A percentile compares a stretch with the other conserved stretches of the same genome.
These are phyloP conservation scores for Drosophila seguyi DNA, from an alignment of 1,140 invertebrate species.

Conservation along the genomic window DNA sequence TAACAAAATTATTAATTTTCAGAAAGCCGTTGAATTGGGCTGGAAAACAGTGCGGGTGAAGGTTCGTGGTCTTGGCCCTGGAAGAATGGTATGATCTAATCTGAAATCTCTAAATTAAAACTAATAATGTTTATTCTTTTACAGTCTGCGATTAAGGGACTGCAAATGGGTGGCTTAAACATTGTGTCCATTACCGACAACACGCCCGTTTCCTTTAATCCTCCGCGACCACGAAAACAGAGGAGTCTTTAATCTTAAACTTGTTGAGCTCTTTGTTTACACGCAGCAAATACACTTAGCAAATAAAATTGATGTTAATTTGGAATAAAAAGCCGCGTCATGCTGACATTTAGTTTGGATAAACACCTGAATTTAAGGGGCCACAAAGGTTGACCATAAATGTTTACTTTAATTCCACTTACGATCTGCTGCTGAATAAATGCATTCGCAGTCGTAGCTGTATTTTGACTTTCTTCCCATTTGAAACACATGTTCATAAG, in stretches of 20 bases:
- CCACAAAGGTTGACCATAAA: neutral
- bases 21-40: constrained; percentile 91
- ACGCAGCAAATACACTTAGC: constrained; percentile 10
- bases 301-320: constrained; percentile 18
- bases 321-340: constrained; percentile 7
- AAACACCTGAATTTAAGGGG: neutral
- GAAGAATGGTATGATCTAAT: constrained; percentile 90
- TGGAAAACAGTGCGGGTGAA: constrained; percentile 90
- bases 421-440: neutral
- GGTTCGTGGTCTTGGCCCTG: constrained; percentile 93
- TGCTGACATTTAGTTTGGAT: neutral
- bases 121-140: constrained; percentile 48
- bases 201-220: constrained; percentile 92
- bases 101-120: neutral
- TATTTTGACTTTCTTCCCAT: too few relatives aligned
- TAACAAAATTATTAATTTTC: constrained; percentile 10
- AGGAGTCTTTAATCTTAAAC: constrained; percentile 88
- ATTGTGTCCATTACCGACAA: constrained; percentile 96
- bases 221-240: constrained; percentile 90
- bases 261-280: constrained; percentile 6
- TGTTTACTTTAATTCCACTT: neutral
- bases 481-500: neutral
- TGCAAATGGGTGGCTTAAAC: constrained; percentile 94
- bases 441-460: neutral
- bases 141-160: constrained; percentile 95